Percentiles rank a stretch among this genome's conserved stretches.
Evolutionary conservation across 1,140 invertebrate species (phyloP).

Genomic region (Ericerus pela): DNA sequence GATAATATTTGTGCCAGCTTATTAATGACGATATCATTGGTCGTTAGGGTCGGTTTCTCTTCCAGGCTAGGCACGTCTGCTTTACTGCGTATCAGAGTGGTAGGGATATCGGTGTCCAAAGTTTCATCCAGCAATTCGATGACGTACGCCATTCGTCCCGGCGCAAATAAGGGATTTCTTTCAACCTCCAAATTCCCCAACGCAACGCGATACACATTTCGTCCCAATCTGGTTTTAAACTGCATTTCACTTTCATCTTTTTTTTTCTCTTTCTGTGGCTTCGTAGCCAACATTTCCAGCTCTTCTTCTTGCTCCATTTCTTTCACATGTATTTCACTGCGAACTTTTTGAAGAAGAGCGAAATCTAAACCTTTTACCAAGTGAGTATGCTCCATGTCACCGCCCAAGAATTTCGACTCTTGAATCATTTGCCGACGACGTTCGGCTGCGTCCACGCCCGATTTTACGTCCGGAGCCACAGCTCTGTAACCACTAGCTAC

Average conservation of each 20-base stretch:
- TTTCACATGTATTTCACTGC: conserved; percentile 62
- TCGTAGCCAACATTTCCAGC: conserved; percentile 51
- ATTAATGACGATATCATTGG: conserved; percentile 92
- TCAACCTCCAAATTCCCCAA: conserved; percentile 50
- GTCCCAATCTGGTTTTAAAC: conserved; percentile 63
- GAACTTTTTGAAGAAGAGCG: conserved; percentile 91
- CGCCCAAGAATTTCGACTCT: conserved; percentile 98
- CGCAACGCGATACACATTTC: conserved; percentile 44
- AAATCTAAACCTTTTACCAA: conserved; percentile 99
- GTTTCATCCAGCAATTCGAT: conserved; percentile 87
- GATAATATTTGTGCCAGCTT: conserved; percentile 94
- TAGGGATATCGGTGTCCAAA: conserved; percentile 85
- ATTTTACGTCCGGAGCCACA: conserved; percentile 87
- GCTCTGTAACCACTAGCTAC: conserved; percentile 83
- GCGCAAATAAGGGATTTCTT: conserved; percentile 86
- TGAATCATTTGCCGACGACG: conserved; percentile 88
- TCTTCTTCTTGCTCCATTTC: conserved; percentile 73
- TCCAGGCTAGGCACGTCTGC: conserved; percentile 76
- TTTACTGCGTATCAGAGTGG: conserved; percentile 86
- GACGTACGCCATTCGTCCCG: conserved; percentile 94
- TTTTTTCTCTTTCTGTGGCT: conserved; percentile 38
- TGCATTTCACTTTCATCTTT: conserved; percentile 56
- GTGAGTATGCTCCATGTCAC: conserved; percentile 99
- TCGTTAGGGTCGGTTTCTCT: conserved; percentile 65
- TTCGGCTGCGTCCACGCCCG: conserved; percentile 87